These are phyloP conservation scores for Andrena bucephala DNA, from an alignment of 2,888 invertebrate species.

Conservation along the genomic window DNA sequence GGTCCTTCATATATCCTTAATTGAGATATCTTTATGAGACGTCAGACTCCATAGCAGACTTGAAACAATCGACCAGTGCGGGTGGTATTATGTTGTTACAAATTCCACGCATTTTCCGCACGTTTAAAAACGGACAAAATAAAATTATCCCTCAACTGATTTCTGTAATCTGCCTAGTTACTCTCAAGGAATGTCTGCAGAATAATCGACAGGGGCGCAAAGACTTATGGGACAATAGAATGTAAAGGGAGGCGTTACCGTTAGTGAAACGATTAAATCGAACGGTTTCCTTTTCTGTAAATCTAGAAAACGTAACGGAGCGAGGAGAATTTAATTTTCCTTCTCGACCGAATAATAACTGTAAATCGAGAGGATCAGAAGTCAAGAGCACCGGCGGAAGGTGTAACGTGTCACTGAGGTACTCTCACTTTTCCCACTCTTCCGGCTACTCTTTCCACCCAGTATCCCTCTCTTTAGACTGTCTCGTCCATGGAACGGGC, in stretches of 20 bases:
- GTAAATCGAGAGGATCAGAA: slow-evolving; percentile 35
- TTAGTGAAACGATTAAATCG: background rate
- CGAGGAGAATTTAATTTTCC: slow-evolving; percentile 9
- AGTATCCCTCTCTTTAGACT: slow-evolving; percentile 33
- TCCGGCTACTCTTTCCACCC: slow-evolving; percentile 16
- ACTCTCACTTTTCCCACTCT: slow-evolving; percentile 25
- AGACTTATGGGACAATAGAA: too few species aligned
- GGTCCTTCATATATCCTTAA: slow-evolving; percentile 23
- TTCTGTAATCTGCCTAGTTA: too few species aligned
- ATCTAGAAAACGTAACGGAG: slow-evolving; percentile 1
- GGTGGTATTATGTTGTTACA: too few species aligned
- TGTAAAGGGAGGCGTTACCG: background rate
- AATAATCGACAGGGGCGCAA: too few species aligned
- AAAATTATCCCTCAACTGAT: too few species aligned
- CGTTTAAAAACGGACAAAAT: too few species aligned
- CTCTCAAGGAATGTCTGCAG: background rate
- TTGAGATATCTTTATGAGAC: slow-evolving; percentile 31
- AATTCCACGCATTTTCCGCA: too few species aligned
- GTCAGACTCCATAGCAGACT: background rate
- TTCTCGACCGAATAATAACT: slow-evolving; percentile 23
- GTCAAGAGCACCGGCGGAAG: slow-evolving; percentile 48
- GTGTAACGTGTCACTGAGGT: slow-evolving; percentile 41
- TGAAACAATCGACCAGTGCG: background rate
- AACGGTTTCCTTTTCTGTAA: background rate
- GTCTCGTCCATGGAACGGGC: slow-evolving; percentile 63